Evolutionary conservation across 2,888 invertebrate species (phyloP).

Genomic region (Panzeria rudis): DNA sequence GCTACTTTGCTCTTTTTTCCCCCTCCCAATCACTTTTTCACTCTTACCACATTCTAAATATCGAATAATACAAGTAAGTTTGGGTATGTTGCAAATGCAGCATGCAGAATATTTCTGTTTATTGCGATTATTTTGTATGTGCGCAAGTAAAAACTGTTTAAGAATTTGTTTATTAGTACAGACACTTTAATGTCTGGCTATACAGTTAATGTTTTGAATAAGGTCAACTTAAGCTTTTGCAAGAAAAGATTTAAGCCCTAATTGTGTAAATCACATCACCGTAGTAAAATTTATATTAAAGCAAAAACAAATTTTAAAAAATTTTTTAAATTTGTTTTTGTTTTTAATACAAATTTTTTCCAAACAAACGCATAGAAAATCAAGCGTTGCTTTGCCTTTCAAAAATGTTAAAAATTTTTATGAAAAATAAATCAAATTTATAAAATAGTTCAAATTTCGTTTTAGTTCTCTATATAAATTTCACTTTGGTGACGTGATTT

Average conservation of each 20-base stretch:
- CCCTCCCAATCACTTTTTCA: neutral
- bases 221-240: neutral
- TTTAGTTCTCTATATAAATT: too few relatives aligned
- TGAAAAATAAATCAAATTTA: too few relatives aligned
- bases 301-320: too few relatives aligned
- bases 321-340: too few relatives aligned
- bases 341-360: too few relatives aligned
- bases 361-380: too few relatives aligned
- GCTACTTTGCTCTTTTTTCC: constrained; percentile 69
- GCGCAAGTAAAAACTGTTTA: constrained; percentile 42
- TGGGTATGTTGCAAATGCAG: constrained; percentile 21
- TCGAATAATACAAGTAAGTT: neutral
- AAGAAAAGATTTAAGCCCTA: neutral
- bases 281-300: too few relatives aligned
- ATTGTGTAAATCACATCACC: too few relatives aligned
- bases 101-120: constrained; percentile 14
- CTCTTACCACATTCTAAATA: constrained; percentile 6
- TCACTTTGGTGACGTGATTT: too few relatives aligned
- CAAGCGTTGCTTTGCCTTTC: too few relatives aligned
- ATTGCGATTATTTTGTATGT: constrained; percentile 31
- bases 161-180: constrained; percentile 13
- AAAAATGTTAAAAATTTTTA: too few relatives aligned
- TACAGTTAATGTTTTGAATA: neutral
- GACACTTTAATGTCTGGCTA: constrained; percentile 2
- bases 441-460: too few relatives aligned